Evolutionary conservation across 2,888 invertebrate species (phyloP).

Genomic region (Scelioninae gen. 2): DNA sequence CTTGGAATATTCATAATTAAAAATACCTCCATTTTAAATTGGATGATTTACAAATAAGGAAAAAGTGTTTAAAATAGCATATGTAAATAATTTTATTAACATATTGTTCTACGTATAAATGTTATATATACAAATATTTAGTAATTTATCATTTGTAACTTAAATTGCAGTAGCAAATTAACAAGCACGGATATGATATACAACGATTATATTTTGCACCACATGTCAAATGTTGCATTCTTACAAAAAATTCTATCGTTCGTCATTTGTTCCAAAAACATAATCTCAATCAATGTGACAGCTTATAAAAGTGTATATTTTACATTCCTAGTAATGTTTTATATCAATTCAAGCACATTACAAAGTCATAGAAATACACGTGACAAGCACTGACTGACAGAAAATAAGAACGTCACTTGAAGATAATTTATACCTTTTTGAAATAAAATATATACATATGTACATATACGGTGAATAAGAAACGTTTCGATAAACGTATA

Average conservation of each 20-base stretch:
- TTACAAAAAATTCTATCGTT: neutral
- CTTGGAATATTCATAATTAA: too few relatives aligned
- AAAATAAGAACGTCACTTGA: neutral
- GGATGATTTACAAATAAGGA: too few relatives aligned
- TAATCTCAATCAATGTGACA: neutral
- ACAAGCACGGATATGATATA: conserved; percentile 21
- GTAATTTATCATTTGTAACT: conserved; percentile 68
- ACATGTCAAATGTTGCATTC: neutral
- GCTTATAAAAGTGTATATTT: conserved; percentile 16
- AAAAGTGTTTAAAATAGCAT: conserved; percentile 46
- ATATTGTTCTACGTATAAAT: conserved; percentile 64
- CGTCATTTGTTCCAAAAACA: conserved; percentile 7
- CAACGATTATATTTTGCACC: conserved; percentile 6
- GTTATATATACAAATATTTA: conserved; percentile 69
- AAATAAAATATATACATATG: conserved; percentile 47
- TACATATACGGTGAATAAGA: conserved; percentile 23
- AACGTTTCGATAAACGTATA: neutral
- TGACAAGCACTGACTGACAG: too few relatives aligned
- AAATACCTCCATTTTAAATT: too few relatives aligned
- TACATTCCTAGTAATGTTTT: conserved; percentile 1
- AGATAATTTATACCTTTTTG: conserved; percentile 1
- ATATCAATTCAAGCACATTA: too few relatives aligned
- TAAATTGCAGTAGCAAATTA: conserved; percentile 39
- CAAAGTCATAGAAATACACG: too few relatives aligned
- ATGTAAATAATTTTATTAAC: conserved; percentile 68